Evolutionary conservation across 1,140 invertebrate species (phyloP).

Genomic region (Leptinotarsa undecemlineata): DNA sequence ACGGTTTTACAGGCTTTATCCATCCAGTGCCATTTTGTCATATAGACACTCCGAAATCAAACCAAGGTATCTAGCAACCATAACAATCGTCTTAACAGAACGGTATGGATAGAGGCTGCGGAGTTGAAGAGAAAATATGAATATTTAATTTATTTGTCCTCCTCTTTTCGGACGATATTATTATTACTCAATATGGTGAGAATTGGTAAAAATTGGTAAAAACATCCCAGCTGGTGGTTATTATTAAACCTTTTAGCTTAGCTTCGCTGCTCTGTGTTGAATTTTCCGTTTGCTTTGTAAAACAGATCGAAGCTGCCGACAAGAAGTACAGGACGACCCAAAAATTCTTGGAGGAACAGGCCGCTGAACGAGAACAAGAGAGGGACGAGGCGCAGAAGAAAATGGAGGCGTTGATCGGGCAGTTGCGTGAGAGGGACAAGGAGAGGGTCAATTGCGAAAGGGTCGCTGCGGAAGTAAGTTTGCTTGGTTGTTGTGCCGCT

Average conservation of each 20-base stretch:
- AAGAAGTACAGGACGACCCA: slow-evolving; percentile 74
- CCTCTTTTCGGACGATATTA: too few species aligned
- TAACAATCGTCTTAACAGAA: too few species aligned
- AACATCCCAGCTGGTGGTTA: too few species aligned
- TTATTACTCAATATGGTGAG: too few species aligned
- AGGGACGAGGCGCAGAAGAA: slow-evolving; percentile 73
- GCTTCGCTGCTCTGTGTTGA: background rate
- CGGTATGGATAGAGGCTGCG: too few species aligned
- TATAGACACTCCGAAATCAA: too few species aligned
- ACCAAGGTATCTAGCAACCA: too few species aligned
- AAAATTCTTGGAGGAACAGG: slow-evolving; percentile 80
- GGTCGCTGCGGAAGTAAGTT: slow-evolving; percentile 61
- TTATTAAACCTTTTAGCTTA: background rate
- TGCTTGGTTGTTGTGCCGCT: background rate
- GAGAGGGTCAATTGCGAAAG: slow-evolving; percentile 62
- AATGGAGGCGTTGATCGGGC: slow-evolving; percentile 64
- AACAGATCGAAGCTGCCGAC: slow-evolving; percentile 76
- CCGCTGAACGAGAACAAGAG: slow-evolving; percentile 75
- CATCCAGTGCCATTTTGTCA: too few species aligned
- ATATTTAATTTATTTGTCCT: too few species aligned
- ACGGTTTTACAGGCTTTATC: too few species aligned
- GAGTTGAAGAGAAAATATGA: too few species aligned
- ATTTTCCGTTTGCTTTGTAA: background rate
- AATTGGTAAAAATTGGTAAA: too few species aligned
- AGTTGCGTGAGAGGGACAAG: slow-evolving; percentile 65